Evolutionary conservation across 1,140 invertebrate genomes (phyloP), one percentile per base, ranked within the genome.

Genomic region (Procambarus clarkii): DNA sequence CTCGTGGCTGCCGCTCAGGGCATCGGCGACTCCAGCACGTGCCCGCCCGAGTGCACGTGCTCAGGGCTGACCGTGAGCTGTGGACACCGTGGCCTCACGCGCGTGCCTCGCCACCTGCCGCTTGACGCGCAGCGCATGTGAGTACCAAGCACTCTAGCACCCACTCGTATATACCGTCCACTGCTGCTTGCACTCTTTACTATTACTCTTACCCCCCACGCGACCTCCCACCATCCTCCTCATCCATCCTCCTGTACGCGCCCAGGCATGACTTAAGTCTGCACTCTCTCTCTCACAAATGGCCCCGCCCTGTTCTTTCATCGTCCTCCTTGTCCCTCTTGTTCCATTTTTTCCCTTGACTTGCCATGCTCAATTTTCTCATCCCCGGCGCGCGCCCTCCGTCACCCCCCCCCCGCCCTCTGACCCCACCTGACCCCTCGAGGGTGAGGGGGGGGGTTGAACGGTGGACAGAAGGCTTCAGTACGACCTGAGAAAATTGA

Each of bases 21-120:
- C 84, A 46, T 34, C 74, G 85, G 21, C n/a, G 92, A 99, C 64
- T 48, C 64, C 24, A 90, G 21, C 80, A 60, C 87, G 69, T 98
- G 98, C 94, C 97, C 98, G 8, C 96, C 96, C 95, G 96, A 96
- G 24, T 98, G 97, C 95, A 95, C 96, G 93, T 98, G 98, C 94
- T 95, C 96, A 86, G 96, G 96, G 86, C 95, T 96, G 81, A 96
- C 96, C 78, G 96, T 98, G 48, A 97, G 98, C 94, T 98, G 98
- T 94, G 97, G 97, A 71, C 96, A 97, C 94, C 95, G 97, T 45
- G 97, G 96, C 78, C 95, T 98, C 64, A 96, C 96, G n/a, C 96
- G 97, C 94, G 96, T 98, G 48, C 97, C 98, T 0, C 95, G 96
- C 92, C 96, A 96, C 93, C 95, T 98, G 93, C 97, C 97, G 15